These are phyloP conservation scores for Phengaris alcon DNA, from an alignment of 2,888 invertebrate genomes.

Conservation along the genomic window DNA sequence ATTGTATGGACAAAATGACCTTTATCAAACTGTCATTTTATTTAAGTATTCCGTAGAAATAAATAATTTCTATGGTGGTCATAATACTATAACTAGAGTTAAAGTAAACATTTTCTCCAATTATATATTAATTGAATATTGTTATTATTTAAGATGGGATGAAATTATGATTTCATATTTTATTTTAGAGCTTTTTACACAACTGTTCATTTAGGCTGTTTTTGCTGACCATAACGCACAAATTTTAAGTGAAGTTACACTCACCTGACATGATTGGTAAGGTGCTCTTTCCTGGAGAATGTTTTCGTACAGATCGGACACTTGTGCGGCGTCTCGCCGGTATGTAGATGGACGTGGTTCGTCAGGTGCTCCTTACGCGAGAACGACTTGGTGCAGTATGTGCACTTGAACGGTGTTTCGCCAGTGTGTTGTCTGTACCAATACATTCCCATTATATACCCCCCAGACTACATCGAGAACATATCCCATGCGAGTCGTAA, in stretches of 20 bases:
- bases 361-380: slow-evolving; percentile 92
- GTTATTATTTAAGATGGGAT: too few relatives aligned
- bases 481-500: too few relatives aligned
- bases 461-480: too few relatives aligned
- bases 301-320: slow-evolving; percentile 87
- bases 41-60: too few relatives aligned
- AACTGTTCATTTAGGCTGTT: not conserved
- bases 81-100: too few relatives aligned
- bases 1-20: too few relatives aligned
- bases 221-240: not conserved
- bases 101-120: too few relatives aligned
- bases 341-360: slow-evolving; percentile 89
- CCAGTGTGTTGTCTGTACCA: slow-evolving; percentile 85
- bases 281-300: slow-evolving; percentile 85
- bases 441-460: slow-evolving; percentile 39
- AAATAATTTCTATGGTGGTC: too few relatives aligned
- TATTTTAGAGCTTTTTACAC: too few relatives aligned
- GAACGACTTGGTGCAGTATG: slow-evolving; percentile 81
- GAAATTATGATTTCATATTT: too few relatives aligned
- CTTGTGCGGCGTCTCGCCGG: slow-evolving; percentile 85
- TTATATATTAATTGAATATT: too few relatives aligned
- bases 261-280: slow-evolving; percentile 82
- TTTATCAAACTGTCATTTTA: too few relatives aligned
- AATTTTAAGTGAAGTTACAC: slow-evolving; percentile 27
- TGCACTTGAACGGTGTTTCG: slow-evolving; percentile 88